These are phyloP conservation scores for Hemitrygon akajei DNA, from an alignment of 2,797 vertebrate genomes.

Conservation along the genomic window DNA sequence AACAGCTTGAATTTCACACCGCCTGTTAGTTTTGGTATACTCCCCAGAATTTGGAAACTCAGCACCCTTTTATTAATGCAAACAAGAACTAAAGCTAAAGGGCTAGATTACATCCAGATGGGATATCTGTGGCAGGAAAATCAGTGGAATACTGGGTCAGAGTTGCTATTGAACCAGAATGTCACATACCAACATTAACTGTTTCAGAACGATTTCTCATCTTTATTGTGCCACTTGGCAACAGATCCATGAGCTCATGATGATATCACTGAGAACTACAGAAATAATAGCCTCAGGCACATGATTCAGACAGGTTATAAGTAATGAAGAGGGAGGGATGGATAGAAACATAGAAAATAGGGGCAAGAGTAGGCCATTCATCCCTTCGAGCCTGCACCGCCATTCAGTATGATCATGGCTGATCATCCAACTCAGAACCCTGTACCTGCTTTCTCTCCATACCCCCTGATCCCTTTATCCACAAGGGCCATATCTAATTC, in stretches of 20 bases:
- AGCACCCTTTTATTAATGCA: conserved; percentile 1
- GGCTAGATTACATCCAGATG: conserved; percentile 30
- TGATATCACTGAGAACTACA: neutral
- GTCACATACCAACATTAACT: conserved; percentile 3
- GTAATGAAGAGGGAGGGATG: too few species aligned
- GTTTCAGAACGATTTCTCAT: neutral
- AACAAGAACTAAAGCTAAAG: neutral
- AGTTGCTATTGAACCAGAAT: neutral
- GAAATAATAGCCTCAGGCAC: too few species aligned
- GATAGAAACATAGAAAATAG: too few species aligned
- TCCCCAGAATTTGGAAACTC: neutral
- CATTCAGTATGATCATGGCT: too few species aligned
- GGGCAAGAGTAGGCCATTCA: too few species aligned
- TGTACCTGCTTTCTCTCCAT: too few species aligned
- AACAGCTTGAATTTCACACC: neutral
- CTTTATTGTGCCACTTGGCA: too few species aligned
- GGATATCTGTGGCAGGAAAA: neutral
- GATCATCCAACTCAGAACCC: too few species aligned
- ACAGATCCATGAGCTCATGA: neutral
- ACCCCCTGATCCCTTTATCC: too few species aligned
- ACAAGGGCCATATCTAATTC: too few species aligned
- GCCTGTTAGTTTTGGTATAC: neutral
- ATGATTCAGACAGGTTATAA: too few species aligned
- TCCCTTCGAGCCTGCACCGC: too few species aligned
- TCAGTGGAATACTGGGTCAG: neutral